Percentiles rank a stretch among this genome's conserved stretches.
Evolutionary conservation across 2,888 invertebrate species (phyloP).

Genomic region (Charanyca ferruginea): DNA sequence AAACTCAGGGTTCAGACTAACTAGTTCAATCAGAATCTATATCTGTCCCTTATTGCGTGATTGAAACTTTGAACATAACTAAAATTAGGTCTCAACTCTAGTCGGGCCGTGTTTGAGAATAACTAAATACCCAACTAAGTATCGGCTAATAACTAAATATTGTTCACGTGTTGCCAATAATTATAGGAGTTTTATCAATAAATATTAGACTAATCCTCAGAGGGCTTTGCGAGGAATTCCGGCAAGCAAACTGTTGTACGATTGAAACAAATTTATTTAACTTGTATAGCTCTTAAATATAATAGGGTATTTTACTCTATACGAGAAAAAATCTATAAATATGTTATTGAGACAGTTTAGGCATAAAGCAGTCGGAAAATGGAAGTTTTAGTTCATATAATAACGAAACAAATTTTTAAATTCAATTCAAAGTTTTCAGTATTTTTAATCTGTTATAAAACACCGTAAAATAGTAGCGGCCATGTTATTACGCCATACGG

Average conservation of each 20-base stretch:
- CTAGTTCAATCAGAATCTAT: constrained; percentile 48
- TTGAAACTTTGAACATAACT: constrained; percentile 44
- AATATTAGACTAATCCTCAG: constrained; percentile 8
- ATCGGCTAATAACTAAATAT: constrained; percentile 23
- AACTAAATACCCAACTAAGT: constrained; percentile 28
- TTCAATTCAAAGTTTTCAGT: no score
- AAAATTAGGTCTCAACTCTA: constrained; percentile 30
- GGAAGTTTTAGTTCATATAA: no score
- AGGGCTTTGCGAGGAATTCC: background rate
- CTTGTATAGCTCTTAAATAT: no score
- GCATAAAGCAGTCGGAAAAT: no score
- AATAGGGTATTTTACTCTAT: no score
- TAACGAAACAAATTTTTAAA: no score
- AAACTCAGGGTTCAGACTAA: constrained; percentile 27
- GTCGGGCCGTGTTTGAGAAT: constrained; percentile 26
- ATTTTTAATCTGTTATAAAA: no score
- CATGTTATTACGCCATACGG: no score
- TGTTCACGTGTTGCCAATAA: constrained; percentile 23
- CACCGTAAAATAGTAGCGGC: no score
- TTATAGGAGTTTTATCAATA: constrained; percentile 37
- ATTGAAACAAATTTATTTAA: constrained; percentile 21
- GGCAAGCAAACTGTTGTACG: constrained; percentile 3
- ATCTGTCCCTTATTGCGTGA: constrained; percentile 31
- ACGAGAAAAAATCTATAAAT: no score
- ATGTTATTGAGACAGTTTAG: no score